A percentile compares a stretch with the other conserved stretches of the same genome.
Conservation (phyloP, 2,888 invertebrate species). For the Pyrocoelia pectoralis region DNA sequence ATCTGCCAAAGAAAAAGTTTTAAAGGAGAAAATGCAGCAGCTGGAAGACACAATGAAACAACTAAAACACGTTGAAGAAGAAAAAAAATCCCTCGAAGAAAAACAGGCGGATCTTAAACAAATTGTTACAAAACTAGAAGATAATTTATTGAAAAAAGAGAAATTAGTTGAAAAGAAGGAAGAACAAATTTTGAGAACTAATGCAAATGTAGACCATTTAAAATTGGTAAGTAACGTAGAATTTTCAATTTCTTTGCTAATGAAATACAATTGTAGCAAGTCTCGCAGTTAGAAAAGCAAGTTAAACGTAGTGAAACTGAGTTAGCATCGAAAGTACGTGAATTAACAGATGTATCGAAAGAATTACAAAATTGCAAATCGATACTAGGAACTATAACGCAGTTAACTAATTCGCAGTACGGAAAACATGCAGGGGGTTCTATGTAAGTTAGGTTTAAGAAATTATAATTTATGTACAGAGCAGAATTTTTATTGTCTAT, state of each 20-base stretch:
- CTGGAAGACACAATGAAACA: slow-evolving; percentile 39
- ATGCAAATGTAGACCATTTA: slow-evolving; percentile 46
- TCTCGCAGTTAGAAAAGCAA: slow-evolving; percentile 46
- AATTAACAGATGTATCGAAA: slow-evolving; percentile 46
- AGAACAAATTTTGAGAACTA: slow-evolving; percentile 46
- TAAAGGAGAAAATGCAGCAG: slow-evolving; percentile 42
- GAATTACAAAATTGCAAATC: slow-evolving; percentile 47
- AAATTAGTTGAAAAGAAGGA: slow-evolving; percentile 52
- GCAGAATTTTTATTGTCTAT: not conserved
- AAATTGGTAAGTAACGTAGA: slow-evolving; percentile 46
- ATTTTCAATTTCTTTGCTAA: not conserved
- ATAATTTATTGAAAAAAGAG: slow-evolving; percentile 51
- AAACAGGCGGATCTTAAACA: slow-evolving; percentile 46
- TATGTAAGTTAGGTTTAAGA: not conserved
- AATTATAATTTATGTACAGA: not conserved
- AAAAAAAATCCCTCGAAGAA: slow-evolving; percentile 45
- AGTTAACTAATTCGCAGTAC: slow-evolving; percentile 44
- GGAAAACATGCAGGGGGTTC: not conserved
- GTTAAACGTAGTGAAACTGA: slow-evolving; percentile 42
- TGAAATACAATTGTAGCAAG: slow-evolving; percentile 45
- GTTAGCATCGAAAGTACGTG: slow-evolving; percentile 42
- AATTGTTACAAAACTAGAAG: slow-evolving; percentile 49
- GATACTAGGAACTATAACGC: slow-evolving; percentile 53
- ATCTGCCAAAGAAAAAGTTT: slow-evolving; percentile 42
- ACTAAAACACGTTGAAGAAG: slow-evolving; percentile 41